Evolutionary conservation across 2,113 vertebrate species (phyloP).

Genomic region (Suricata suricatta): DNA sequence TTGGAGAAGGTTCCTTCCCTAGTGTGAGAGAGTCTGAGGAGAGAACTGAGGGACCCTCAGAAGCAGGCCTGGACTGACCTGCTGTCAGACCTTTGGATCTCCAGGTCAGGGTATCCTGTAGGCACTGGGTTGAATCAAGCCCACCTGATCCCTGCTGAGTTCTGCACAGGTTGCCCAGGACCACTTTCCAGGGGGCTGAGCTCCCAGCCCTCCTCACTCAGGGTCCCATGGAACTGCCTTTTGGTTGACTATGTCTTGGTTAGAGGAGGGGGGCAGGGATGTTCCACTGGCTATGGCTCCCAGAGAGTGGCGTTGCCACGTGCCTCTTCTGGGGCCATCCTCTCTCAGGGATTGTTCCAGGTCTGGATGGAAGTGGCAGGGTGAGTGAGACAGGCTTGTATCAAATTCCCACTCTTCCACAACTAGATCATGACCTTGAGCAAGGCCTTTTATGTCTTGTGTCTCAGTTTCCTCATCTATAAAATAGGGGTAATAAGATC

Average conservation of each 20-base stretch:
- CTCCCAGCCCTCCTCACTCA: not conserved
- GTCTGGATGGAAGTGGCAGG: not conserved
- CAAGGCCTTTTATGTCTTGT: not conserved
- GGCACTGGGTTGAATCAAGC: not conserved
- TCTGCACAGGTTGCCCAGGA: not conserved
- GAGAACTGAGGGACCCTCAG: not conserved
- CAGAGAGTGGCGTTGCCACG: not conserved
- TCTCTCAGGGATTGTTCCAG: not conserved
- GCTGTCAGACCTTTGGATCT: not conserved
- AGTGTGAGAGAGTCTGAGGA: not conserved
- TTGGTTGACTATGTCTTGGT: not conserved
- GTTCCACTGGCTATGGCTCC: not conserved
- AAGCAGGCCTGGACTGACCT: not conserved
- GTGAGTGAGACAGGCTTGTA: not conserved
- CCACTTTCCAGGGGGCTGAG: not conserved
- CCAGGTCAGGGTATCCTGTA: not conserved
- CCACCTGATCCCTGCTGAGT: not conserved
- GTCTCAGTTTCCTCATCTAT: not conserved
- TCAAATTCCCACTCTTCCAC: not conserved
- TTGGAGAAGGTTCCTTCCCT: not conserved
- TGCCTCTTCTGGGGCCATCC: not conserved
- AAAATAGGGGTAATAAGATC: slow-evolving; percentile 13
- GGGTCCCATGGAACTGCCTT: not conserved
- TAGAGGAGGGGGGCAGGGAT: not conserved
- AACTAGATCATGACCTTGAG: not conserved